Conservation (phyloP, 2,888 invertebrate species). For the Nephrocerus scutellatus region DNA sequence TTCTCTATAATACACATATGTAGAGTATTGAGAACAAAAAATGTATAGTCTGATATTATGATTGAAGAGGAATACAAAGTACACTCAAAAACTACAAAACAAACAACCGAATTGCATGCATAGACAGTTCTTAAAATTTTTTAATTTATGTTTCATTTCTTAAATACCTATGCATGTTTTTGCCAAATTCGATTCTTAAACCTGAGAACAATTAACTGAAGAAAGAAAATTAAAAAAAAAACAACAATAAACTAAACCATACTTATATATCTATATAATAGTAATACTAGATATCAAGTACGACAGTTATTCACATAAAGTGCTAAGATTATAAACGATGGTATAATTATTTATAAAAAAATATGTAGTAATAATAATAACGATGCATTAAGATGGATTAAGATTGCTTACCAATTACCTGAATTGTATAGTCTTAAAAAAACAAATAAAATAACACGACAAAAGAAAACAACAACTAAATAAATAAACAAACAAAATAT, state of each 20-base stretch:
- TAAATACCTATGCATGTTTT: neutral
- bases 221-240: slow-evolving; percentile 16
- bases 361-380: slow-evolving; percentile 4
- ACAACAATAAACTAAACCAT: slow-evolving; percentile 15
- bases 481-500: slow-evolving; percentile 21
- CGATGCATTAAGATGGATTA: slow-evolving; percentile 19
- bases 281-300: too few species aligned
- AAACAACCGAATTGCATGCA: too few species aligned
- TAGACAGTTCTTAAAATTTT: neutral
- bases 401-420: slow-evolving; percentile 44
- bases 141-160: neutral
- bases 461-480: slow-evolving; percentile 17
- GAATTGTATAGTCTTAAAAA: slow-evolving; percentile 42
- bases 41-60: too few species aligned
- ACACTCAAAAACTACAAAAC: too few species aligned
- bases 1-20: too few species aligned
- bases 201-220: slow-evolving; percentile 9
- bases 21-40: too few species aligned
- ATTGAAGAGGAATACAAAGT: too few species aligned
- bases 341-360: slow-evolving; percentile 10
- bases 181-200: slow-evolving; percentile 1
- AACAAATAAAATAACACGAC: slow-evolving; percentile 18
- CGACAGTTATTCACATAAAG: too few species aligned
- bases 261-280: neutral
- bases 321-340: neutral